phyloP scores from a whole-genome alignment of 2,113 vertebrate species.

The Mellivora capensis region DNA sequence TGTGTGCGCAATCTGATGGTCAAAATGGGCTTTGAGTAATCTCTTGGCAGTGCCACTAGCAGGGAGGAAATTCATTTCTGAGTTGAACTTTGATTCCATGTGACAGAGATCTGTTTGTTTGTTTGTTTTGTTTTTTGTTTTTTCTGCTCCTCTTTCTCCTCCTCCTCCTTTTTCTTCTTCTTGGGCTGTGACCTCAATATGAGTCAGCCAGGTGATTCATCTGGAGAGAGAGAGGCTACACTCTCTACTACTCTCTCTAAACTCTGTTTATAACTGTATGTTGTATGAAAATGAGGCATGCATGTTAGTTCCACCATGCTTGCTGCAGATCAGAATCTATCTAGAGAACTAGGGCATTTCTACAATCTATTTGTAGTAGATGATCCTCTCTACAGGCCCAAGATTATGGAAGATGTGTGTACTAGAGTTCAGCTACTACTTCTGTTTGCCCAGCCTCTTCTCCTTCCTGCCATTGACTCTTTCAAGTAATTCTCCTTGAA shows the following conservation, averaged over 20 bases:
- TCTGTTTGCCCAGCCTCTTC: neutral
- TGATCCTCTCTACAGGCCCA: too few species aligned
- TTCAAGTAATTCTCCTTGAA: neutral
- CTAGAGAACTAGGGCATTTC: neutral
- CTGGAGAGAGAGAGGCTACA: neutral
- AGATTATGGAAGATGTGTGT: neutral
- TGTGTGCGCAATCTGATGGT: neutral
- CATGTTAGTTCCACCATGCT: neutral
- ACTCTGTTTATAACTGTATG: neutral
- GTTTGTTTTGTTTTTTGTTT: neutral
- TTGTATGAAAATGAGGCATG: neutral
- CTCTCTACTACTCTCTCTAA: neutral
- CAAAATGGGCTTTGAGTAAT: neutral
- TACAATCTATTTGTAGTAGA: neutral
- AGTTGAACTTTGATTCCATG: slow-evolving; percentile 22
- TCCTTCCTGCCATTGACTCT: neutral
- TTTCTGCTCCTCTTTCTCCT: neutral
- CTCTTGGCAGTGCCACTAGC: neutral
- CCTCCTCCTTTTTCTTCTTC: neutral
- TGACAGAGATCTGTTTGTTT: neutral
- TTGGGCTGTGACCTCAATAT: neutral
- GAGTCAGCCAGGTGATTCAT: neutral
- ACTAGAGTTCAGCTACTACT: neutral
- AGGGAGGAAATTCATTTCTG: neutral
- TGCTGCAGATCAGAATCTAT: neutral